Conservation (phyloP, 2,888 invertebrate genomes). For the Poecilus cupreus region DNA sequence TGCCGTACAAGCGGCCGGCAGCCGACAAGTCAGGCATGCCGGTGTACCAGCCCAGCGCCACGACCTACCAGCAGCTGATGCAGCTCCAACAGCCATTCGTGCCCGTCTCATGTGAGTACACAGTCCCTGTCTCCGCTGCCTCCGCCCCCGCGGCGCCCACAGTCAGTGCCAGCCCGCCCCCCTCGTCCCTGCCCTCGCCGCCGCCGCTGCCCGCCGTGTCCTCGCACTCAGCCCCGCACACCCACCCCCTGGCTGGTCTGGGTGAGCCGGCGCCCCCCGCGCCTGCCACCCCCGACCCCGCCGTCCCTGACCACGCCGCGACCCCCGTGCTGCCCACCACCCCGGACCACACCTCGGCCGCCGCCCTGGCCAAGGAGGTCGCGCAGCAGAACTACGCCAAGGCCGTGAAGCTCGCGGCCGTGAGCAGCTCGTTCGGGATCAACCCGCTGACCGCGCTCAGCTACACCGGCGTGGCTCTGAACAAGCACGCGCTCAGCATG, state of each 20-base stretch:
- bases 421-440: constrained; percentile 66
- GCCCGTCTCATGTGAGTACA: constrained; percentile 99
- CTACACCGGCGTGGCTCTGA: constrained; percentile 83
- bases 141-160: constrained; percentile 68
- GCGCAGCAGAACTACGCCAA: constrained; percentile 89
- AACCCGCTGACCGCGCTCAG: constrained; percentile 78
- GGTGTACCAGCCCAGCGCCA: constrained; percentile 94
- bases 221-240: too few species aligned
- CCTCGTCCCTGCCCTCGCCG: constrained; percentile 65
- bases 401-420: constrained; percentile 79
- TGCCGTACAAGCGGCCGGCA: constrained; percentile 96
- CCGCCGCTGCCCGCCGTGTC: constrained; percentile 70
- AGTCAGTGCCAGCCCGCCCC: constrained; percentile 64
- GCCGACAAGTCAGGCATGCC: constrained; percentile 97
- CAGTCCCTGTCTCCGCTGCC: constrained; percentile 79
- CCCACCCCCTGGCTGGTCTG: too few species aligned
- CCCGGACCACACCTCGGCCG: constrained; percentile 73
- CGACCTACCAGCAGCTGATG: constrained; percentile 96
- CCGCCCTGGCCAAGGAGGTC: constrained; percentile 85
- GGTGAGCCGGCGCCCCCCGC: constrained; percentile 67
- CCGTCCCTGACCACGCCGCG: constrained; percentile 66
- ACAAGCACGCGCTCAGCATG: constrained; percentile 76
- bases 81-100: constrained; percentile 94
- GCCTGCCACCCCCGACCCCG: constrained; percentile 71
- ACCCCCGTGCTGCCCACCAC: background rate